Conservation (phyloP, 92 coral and sea anemone genomes). For the Blastomussa wellsi region DNA sequence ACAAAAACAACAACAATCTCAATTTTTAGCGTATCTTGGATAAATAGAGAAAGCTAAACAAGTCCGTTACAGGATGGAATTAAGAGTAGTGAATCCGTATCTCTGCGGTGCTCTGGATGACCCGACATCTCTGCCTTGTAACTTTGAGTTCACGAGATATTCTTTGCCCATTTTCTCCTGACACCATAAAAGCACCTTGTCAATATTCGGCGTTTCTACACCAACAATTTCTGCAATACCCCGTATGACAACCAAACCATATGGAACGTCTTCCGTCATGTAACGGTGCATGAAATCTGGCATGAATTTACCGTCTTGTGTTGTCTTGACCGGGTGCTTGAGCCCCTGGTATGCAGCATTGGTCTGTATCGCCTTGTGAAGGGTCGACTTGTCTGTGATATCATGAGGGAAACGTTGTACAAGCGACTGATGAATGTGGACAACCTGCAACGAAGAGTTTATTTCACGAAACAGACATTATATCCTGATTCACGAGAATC, state of each 20-base stretch:
- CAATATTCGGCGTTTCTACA: slow-evolving; percentile 48
- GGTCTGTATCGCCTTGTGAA: slow-evolving; percentile 33
- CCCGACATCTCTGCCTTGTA: slow-evolving; percentile 46
- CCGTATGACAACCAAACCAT: slow-evolving; percentile 49
- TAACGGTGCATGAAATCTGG: slow-evolving; percentile 53
- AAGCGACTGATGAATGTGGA: slow-evolving; percentile 38
- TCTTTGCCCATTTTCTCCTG: slow-evolving; percentile 47
- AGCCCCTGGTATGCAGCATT: slow-evolving; percentile 52
- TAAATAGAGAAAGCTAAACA: neutral
- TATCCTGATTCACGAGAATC: no score
- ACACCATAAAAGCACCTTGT: slow-evolving; percentile 45
- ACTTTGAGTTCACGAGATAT: slow-evolving; percentile 54
- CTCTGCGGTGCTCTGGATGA: slow-evolving; percentile 61
- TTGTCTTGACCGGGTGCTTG: slow-evolving; percentile 43
- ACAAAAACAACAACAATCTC: no score
- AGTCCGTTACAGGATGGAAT: slow-evolving; percentile 9
- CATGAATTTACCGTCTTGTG: slow-evolving; percentile 42
- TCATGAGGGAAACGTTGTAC: slow-evolving; percentile 30
- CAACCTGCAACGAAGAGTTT: neutral
- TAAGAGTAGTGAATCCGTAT: slow-evolving; percentile 49
- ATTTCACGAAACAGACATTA: neutral
- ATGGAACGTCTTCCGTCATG: slow-evolving; percentile 58
- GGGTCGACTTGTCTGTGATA: slow-evolving; percentile 25
- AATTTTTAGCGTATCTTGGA: no score
- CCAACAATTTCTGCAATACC: slow-evolving; percentile 63